Percentiles rank a stretch among this genome's conserved stretches.
phyloP scores from a whole-genome alignment of 2,113 vertebrate genomes.

The Zosterops hypoxanthus region DNA sequence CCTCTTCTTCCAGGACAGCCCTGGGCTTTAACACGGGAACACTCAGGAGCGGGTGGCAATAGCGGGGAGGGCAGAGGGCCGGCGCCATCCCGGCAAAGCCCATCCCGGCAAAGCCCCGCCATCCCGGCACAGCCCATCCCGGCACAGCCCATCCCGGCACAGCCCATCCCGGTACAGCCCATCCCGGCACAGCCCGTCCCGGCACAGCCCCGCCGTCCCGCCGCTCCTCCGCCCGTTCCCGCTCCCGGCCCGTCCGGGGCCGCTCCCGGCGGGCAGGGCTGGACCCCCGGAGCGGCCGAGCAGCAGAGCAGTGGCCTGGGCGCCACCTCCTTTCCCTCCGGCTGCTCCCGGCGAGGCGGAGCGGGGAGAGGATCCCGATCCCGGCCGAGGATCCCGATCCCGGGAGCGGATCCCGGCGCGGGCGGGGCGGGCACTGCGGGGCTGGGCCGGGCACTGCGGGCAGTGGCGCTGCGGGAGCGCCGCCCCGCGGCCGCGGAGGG shows the following conservation, averaged over 20 bases:
- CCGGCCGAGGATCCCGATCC: background rate
- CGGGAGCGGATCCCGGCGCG: background rate
- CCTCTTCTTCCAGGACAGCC: background rate
- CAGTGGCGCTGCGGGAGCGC: constrained; percentile 3
- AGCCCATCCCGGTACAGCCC: too few relatives aligned
- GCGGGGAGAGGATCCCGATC: background rate
- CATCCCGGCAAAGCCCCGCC: too few relatives aligned
- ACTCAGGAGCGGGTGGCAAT: background rate
- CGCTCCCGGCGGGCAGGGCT: background rate
- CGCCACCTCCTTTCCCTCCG: background rate
- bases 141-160: too few relatives aligned
- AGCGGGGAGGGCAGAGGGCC: background rate
- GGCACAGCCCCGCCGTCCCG: too few relatives aligned
- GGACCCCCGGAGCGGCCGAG: background rate
- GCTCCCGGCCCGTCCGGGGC: background rate
- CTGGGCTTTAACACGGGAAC: background rate
- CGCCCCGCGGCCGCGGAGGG: constrained; percentile 37
- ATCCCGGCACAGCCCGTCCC: too few relatives aligned
- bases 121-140: too few relatives aligned
- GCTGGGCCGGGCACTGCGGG: background rate
- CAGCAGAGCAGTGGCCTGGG: background rate
- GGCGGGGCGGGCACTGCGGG: background rate
- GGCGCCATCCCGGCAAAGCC: background rate
- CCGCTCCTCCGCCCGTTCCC: background rate
- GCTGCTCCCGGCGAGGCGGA: background rate